Evolutionary conservation across 2,888 invertebrate species (phyloP).

Genomic region (Syrista parreyssii): DNA sequence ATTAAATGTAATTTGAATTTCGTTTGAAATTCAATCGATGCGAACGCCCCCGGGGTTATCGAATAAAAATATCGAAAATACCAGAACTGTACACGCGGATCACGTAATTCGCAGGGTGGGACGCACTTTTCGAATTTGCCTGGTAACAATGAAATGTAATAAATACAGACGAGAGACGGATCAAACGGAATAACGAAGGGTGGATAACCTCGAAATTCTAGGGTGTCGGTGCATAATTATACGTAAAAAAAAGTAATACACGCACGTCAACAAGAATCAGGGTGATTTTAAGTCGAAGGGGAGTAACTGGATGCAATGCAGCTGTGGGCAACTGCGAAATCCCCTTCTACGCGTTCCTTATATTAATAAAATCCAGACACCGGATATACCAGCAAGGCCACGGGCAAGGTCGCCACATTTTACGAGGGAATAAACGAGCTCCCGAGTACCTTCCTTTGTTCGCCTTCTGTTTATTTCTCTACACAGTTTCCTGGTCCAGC

Average conservation of each 20-base stretch:
- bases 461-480: neutral
- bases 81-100: neutral
- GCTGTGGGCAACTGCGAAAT: neutral
- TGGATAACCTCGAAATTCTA: neutral
- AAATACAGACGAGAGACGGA: neutral
- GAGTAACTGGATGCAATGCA: neutral
- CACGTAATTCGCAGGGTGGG: neutral
- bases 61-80: constrained; percentile 14
- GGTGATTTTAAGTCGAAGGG: neutral
- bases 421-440: constrained; percentile 9
- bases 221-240: neutral
- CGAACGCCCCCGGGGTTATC: constrained; percentile 9
- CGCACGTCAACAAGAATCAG: neutral
- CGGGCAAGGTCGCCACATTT: neutral
- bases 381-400: neutral
- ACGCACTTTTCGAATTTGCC: neutral
- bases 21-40: constrained; percentile 63
- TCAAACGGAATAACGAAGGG: neutral
- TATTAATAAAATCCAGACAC: neutral
- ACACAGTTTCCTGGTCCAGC: neutral
- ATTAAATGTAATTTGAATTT: constrained; percentile 63
- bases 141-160: neutral
- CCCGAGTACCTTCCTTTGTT: neutral
- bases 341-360: neutral
- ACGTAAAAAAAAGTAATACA: neutral